Evolutionary conservation across 2,113 vertebrate species (phyloP).

Genomic region (Phyllostomus hastatus): DNA sequence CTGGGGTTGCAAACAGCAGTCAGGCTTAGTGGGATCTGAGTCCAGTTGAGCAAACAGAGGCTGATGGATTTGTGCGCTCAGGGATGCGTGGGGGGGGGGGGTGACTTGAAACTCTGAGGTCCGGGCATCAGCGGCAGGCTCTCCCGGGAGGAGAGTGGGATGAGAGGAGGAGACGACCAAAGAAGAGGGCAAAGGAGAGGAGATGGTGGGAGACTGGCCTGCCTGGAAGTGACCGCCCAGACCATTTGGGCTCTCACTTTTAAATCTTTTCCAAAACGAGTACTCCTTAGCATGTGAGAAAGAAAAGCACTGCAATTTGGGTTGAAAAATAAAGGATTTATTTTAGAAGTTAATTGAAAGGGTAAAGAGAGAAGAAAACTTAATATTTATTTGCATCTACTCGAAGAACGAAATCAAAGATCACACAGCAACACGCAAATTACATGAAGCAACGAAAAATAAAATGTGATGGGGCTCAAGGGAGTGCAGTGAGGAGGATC

Average conservation of each 20-base stretch:
- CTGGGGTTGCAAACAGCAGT: not conserved
- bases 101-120: not conserved
- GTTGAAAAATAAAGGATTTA: constrained; percentile 88
- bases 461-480: not conserved
- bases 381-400: constrained; percentile 59
- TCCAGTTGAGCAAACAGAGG: not conserved
- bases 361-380: constrained; percentile 41
- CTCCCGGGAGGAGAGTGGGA: not conserved
- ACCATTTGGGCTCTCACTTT: not conserved
- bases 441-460: constrained; percentile 61
- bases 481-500: not conserved
- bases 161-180: not conserved
- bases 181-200: not conserved
- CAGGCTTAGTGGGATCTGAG: not conserved
- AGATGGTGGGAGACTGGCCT: not conserved
- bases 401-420: constrained; percentile 53
- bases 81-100: fast-evolving
- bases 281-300: constrained; percentile 17
- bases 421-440: constrained; percentile 73
- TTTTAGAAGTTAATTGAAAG: constrained; percentile 72
- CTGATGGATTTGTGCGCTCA: not conserved
- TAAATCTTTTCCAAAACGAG: not conserved
- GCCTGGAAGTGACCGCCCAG: not conserved
- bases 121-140: fast-evolving
- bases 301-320: constrained; percentile 63